Conservation (phyloP, 2,888 invertebrate genomes). For the Drosophila peninsularis region DNA sequence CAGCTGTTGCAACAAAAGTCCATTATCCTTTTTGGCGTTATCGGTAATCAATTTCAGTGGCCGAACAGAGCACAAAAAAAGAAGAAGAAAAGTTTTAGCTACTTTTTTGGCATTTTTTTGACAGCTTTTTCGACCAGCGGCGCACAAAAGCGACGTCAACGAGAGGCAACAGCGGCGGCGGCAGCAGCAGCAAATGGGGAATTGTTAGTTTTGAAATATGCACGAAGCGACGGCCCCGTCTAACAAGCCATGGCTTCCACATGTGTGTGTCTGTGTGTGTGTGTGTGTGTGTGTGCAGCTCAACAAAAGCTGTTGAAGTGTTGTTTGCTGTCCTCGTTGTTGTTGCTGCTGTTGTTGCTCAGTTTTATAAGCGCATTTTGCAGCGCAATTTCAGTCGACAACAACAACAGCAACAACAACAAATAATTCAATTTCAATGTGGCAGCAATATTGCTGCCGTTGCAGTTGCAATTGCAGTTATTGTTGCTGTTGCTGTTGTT, state of each 20-base stretch:
- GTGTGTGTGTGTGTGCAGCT: slow-evolving; percentile 25
- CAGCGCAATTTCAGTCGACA: slow-evolving; percentile 60
- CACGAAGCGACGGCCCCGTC: slow-evolving; percentile 44
- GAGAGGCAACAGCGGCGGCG: slow-evolving; percentile 41
- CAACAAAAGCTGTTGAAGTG: slow-evolving; percentile 74
- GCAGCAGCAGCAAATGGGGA: slow-evolving; percentile 32
- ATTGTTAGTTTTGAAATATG: slow-evolving; percentile 79
- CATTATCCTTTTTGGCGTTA: slow-evolving; percentile 77
- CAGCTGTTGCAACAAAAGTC: slow-evolving; percentile 70
- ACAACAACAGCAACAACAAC: slow-evolving; percentile 42
- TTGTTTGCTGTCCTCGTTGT: slow-evolving; percentile 46
- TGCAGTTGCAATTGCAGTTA: slow-evolving; percentile 37
- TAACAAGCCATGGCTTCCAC: slow-evolving; percentile 4
- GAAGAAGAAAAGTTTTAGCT: slow-evolving; percentile 16
- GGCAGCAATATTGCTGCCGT: slow-evolving; percentile 56
- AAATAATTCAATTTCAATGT: slow-evolving; percentile 78
- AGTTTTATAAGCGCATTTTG: slow-evolving; percentile 62
- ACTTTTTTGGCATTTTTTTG: slow-evolving; percentile 23
- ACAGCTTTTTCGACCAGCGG: slow-evolving; percentile 52
- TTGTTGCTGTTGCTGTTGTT: slow-evolving; percentile 26
- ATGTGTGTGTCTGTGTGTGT: neutral
- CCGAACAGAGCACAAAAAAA: slow-evolving; percentile 31
- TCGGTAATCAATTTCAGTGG: slow-evolving; percentile 77
- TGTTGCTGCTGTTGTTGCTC: slow-evolving; percentile 46
- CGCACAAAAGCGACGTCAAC: slow-evolving; percentile 53